Conservation (phyloP, 2,888 invertebrate species). For the Tipula vernalis region DNA sequence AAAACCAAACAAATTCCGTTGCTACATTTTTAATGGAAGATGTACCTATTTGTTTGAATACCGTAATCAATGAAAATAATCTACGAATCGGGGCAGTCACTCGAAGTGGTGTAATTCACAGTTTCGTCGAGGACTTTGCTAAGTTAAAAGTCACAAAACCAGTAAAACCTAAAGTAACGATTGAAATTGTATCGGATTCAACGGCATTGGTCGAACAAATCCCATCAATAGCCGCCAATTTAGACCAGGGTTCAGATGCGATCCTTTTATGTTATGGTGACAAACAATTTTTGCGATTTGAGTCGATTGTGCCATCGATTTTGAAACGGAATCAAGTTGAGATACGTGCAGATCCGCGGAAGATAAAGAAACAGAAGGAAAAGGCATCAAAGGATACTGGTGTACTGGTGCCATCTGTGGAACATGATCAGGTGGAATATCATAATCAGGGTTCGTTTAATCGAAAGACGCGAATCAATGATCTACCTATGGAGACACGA, state of each 20-base stretch:
- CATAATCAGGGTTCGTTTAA: slow-evolving; percentile 1
- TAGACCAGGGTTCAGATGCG: slow-evolving; percentile 21
- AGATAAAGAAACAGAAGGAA: slow-evolving; percentile 12
- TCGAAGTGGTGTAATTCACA: slow-evolving; percentile 63
- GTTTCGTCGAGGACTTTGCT: slow-evolving; percentile 42
- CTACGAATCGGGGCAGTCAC: slow-evolving; percentile 42
- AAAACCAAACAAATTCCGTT: slow-evolving; percentile 37
- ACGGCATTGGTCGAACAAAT: slow-evolving; percentile 41
- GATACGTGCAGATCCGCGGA: slow-evolving; percentile 30
- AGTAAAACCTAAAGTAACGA: slow-evolving; percentile 47
- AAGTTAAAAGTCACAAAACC: slow-evolving; percentile 39
- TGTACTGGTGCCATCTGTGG: background rate
- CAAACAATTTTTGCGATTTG: slow-evolving; percentile 43
- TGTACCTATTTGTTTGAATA: slow-evolving; percentile 43
- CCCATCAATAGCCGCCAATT: slow-evolving; percentile 32
- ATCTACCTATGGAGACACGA: slow-evolving; percentile 61
- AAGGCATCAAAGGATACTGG: background rate
- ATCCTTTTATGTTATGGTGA: slow-evolving; percentile 47
- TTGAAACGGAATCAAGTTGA: slow-evolving; percentile 39
- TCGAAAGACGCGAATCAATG: background rate
- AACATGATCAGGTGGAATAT: background rate
- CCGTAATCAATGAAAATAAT: slow-evolving; percentile 38
- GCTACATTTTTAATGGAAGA: slow-evolving; percentile 59
- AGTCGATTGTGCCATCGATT: slow-evolving; percentile 27
- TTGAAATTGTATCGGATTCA: slow-evolving; percentile 46